Percentiles rank a stretch among this genome's conserved stretches.
Conservation (phyloP, 2,797 vertebrate species). For the Chlorospingus semifuscus region DNA sequence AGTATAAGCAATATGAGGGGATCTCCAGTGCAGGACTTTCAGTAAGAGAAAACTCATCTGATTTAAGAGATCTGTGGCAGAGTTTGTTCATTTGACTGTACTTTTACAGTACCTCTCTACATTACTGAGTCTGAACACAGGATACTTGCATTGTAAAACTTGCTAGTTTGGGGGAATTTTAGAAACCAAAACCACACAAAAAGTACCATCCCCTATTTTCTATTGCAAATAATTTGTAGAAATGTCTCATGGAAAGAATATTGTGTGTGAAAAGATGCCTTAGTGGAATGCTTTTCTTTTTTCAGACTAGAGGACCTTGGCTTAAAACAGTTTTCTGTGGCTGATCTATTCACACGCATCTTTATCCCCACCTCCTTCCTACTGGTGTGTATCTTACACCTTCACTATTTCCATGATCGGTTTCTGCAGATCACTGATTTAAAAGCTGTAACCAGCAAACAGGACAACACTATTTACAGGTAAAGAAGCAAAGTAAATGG, state of each 20-base stretch:
- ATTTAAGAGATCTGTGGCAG: background rate
- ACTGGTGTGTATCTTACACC: conserved; percentile 92
- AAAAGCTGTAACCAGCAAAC: conserved; percentile 91
- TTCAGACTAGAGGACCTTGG: conserved; percentile 88
- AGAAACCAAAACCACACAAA: background rate
- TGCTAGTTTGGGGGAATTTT: background rate
- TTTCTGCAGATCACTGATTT: conserved; percentile 97
- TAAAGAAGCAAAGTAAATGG: conserved; percentile 51
- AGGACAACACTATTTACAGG: conserved; percentile 95
- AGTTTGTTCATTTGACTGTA: background rate
- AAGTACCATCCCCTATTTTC: background rate
- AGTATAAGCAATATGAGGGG: background rate
- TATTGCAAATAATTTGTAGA: background rate
- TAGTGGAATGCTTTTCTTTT: background rate
- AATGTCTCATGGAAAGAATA: background rate
- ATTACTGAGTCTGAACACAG: background rate
- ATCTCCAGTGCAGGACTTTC: background rate
- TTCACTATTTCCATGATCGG: conserved; percentile 96
- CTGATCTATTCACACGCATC: conserved; percentile 89
- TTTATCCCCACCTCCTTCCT: conserved; percentile 97
- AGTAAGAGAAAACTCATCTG: background rate
- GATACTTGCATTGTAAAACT: background rate
- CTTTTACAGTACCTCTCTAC: background rate
- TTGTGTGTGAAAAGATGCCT: background rate
- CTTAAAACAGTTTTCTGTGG: conserved; percentile 80